Base-by-base conservation (phyloP, 2,888 invertebrate genomes). In the Slavum lentiscoides region DNA sequence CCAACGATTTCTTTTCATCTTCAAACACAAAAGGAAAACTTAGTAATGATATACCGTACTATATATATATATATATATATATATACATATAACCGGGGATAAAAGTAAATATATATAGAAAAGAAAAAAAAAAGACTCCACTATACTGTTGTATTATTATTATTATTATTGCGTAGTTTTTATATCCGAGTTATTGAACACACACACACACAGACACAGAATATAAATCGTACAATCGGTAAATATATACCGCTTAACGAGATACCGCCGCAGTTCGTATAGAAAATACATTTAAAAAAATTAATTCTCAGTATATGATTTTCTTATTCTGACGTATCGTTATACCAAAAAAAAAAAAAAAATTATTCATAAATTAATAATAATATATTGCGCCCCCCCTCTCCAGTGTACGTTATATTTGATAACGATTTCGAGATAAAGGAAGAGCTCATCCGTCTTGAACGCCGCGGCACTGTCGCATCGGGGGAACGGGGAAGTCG, bases 1-100 rank as follows among this genome's bases (percentile, higher is more conserved):
- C 62, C 49, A 39, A 77, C 80, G 80, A 80, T 64, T 80, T 72
- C 80, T 80, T 80, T 80, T 70, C 72, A 80, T 80, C 64, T 62
- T 64, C 55, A 37, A 80, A 58, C 39, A 80, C 70, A 80, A 80
- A 80, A 72, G 80, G 72, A 80, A 80, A 66, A 80, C 80, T 64
- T 80, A 80, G 80, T 72, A 80, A 61, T 72, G 72, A 64, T 72
- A 30, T 43, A 30, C 2, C 30, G 30, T 30, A 30, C 4, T 30
- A 2, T 30, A 30, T 30, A 30, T 4, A 4, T 43, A 67, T 23
- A 59, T n/a, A n/a, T n/a, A n/a, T n/a, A n/a, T n/a, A n/a, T n/a
- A n/a, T n/a, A 30, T 30, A 30, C 30, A 4, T 43, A 67, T 23
- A 59, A 68, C 43, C 15, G 59, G 30, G 66, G 43, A 80, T 62